Base-by-base conservation (phyloP, 2,888 invertebrate species). In the Yponomeuta plumbellus region DNA sequence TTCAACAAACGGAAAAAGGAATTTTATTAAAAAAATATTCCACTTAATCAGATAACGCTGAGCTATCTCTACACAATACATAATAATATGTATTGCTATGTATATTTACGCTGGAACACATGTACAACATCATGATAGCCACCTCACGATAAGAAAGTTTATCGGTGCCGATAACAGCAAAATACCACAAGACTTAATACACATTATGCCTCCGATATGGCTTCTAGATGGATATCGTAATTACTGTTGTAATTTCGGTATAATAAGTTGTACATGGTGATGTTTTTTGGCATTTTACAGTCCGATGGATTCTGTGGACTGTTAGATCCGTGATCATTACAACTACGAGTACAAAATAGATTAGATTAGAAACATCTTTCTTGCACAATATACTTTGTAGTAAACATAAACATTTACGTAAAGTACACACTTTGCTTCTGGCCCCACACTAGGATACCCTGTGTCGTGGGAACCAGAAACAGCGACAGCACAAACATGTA, bases 81-180 rank as follows among this genome's bases (percentile, higher is more conserved):
- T 61, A 61, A 52, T 22, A 58, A 20, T 34, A 61, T 61, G 61
- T 61, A 34, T 61, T 17, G 20, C 40, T 63, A 26, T 44, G 40
- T 61, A 17, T 63, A 59, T 23, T 59, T 59, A 59, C 21, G 22
- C 22, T 20, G 8, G 20, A 61, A 61, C 40, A 44, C 40, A 20
- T 63, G 63, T 63, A 61, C 34, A 63, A 20, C 63, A 44, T 63
- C 40, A 40, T 40, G 63, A 61, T 61, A 61, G 22, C n/a, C 23
- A 59, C 59, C 61, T 22, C 63, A 20, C 23, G 63, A 63, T 63
- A 63, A 21, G 20, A 63, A 63, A 63, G 63, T 63, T 63, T 63
- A 44, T 63, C 63, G 13, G 20, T 13, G 22, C 0, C 2, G 63
- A 63, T 63, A 63, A 63, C 21, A 11, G 59, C 34, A 59, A 59